Evolutionary conservation across 2,113 vertebrate genomes (phyloP), one percentile per base, ranked within the genome.

Genomic region (Bambusicola thoracicus): DNA sequence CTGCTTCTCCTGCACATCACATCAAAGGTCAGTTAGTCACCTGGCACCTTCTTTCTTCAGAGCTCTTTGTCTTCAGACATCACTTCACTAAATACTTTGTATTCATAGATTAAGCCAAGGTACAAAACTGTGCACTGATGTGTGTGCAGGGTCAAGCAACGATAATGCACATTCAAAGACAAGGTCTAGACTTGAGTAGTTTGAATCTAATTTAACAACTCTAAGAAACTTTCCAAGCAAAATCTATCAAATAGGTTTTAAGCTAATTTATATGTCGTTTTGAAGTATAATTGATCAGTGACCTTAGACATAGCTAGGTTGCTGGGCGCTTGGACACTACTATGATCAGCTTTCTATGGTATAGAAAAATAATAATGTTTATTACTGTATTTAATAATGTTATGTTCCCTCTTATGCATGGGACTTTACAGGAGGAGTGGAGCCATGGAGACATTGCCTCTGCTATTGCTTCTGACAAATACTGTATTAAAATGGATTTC

Each of bases 401-500:
- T 82, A 30, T 69, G n/a, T 90, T 87, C 76, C 84, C 21, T 80
- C 22, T 76, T 69, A 34, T 59, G 30, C 10, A 1, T 80, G 70
- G 36, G 93, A 87, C 55, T 91, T 92, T 48, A 81, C 59, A 53
- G 91, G 76, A 74, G 43, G 69, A 89, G 74, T 46, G 67, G 61
- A 93, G 38, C 63, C 51, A 53, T 6, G 1, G 63, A 78, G 59
- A 34, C 17, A 36, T 17, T 84, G 51, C 58, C 56, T 80, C 69
- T 81, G 48, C 43, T 91, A 29, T 88, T 94, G 94, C 90, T 95
- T 96, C 70, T 93, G 90, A 89, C 90, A 92, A 68, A 85, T 46
- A 41, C 56, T 75, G 49, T 86, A 86, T 96, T 94, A 75, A 95
- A 72, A 59, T 65, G 51, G 46, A 46, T 85, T 86, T 77, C 56